Evolutionary conservation across 2,888 invertebrate genomes (phyloP), one percentile per base, ranked within the genome.

Genomic region (Acanthosoma haemorrhoidale): DNA sequence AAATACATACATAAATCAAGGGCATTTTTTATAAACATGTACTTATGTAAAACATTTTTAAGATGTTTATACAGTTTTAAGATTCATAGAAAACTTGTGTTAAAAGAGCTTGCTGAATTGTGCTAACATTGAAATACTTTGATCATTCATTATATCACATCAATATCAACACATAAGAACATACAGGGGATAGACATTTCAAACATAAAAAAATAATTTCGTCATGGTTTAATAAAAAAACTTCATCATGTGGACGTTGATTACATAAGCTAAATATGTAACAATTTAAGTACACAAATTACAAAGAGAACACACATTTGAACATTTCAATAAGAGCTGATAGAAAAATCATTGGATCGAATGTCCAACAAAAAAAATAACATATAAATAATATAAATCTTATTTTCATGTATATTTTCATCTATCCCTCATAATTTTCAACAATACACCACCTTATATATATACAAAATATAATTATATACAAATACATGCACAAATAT

Each of bases 61-160:
- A n/a, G n/a, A n/a, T n/a, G n/a, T n/a, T n/a, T n/a, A n/a, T n/a
- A n/a, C n/a, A n/a, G n/a, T n/a, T n/a, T n/a, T n/a, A n/a, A 39
- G 34, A 39, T 29, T 41, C 21, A 41, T 64, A 41, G 29, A 64
- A 64, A 64, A 29, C 41, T 21, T 64, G 39, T 64, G 64, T 41
- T 38, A 41, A 1, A 36, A 64, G 39, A 64, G 64, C 64, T 64
- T 64, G 64, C 38, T 64, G 38, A 64, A 64, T 38, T 31, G 64
- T 64, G 64, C 64, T 41, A 64, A 38, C 58, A 58, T 64, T 64
- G 21, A 64, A 64, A 64, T 64, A 67, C 18, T 67, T 51, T 67
- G 57, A 67, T 43, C 67, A n/a, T n/a, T n/a, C n/a, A 16, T 57
- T 67, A 67, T 67, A 67, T 67, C 67, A 67, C 67, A 67, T 38